Evolutionary conservation across 1,140 invertebrate species (phyloP), one percentile per base, ranked within the genome.

Genomic region (Diorhabda carinulata): DNA sequence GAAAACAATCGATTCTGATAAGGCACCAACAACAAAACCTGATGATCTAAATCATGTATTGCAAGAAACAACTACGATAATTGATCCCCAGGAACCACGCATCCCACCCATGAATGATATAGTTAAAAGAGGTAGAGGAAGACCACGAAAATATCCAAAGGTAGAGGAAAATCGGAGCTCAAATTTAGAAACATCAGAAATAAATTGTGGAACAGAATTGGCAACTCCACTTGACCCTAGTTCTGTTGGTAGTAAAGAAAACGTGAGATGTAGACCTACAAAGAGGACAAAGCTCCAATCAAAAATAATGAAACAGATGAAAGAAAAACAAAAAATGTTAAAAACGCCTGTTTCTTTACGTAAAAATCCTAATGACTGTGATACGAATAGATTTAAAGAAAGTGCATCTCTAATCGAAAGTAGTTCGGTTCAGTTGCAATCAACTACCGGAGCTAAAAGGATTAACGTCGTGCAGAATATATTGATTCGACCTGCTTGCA

Each of bases 401-500:
- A 64, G n/a, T 56, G 8, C 52, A 10, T 25, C 41, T 40, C 4
- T 2, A 7, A 61, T 41, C 41, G n/a, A 5, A 40, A 6, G 9
- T 8, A 4, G 41, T 7, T 6, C 5, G 41, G 59, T 25, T 25
- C 10, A 40, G 9, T 9, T 43, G 42, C 10, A 61, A 61, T 9
- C 5, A 3, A n/a, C 6, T 8, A 52, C 4, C 25, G 25, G 58
- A n/a, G 8, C 7, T 57, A 67, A 67, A 43, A 67, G 47, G 59
- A 67, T 67, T 10, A 45, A 44, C 41, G 47, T 67, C 6, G 65
- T 67, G 6, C 65, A 67, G 60, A 67, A 67, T 60, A 44, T 67
- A 42, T n/a, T 67, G 3, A 59, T 67, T 44, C 43, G 6, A n/a
- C 41, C 65, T 44, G 44, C 25, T 10, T 8, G 9, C 5, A 58